Base-by-base conservation (phyloP, 2,113 vertebrate species). In the Psammodynastes pulverulentus region DNA sequence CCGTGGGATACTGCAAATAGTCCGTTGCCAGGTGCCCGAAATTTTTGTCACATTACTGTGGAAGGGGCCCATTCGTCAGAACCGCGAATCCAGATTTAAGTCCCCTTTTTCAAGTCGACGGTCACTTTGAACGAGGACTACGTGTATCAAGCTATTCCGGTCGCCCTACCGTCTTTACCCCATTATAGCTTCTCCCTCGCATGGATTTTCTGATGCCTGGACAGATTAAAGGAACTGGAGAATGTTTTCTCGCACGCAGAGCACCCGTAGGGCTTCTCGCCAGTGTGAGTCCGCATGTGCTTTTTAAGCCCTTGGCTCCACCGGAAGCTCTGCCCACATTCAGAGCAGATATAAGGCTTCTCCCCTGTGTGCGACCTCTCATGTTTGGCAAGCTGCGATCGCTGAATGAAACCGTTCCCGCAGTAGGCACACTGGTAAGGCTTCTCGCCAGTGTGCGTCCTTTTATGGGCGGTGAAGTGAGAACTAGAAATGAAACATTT, bases 321-420 rank as follows among this genome's bases (percentile, higher is more conserved):
- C 23, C 46, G 52, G 88, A 92, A 92, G n/a, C 89, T 92, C 6
- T 90, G 79, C 29, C 92, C 92, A 0, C 88, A 92, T 39, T 92
- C 92, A 0, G 88, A 90, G n/a, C 92, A 92, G 0, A 67, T 13
- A 3, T 95, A 95, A 19, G 87, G 49, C 48, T 91, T 95, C 85
- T 92, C 91, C 43, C 54, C 89, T 2, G 91, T 56, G 4, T 94
- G 95, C 43, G 91, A 56, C 52, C 45, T 87, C 89, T 91, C 94
- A 24, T 91, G 84, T 13, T 84, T 93, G 29, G 79, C 9, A 12
- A 56, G 54, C 43, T 94, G 79, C 2, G 96, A 96, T 90, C 96
- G 96, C 94, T 96, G 96, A 21, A 96, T 96, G 87, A 97, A 97
- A 26, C 96, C 95, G 87, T 97, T 97, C 48, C 96, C 96, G 84